These are phyloP conservation scores for Phortica okadai DNA, from an alignment of 2,888 invertebrate genomes.

Conservation along the genomic window DNA sequence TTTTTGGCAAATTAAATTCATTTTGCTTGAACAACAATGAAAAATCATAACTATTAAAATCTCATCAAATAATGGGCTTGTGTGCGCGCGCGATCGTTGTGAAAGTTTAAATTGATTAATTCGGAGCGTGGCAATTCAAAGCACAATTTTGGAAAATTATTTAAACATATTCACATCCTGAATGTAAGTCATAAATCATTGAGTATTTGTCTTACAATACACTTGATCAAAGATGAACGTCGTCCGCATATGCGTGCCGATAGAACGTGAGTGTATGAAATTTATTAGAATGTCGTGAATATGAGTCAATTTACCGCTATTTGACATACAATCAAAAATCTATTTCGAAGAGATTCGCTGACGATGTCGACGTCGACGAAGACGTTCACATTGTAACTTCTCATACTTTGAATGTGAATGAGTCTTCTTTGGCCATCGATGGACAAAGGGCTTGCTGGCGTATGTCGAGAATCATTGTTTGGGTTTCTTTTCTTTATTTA, in stretches of 20 bases:
- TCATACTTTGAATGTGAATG: no score
- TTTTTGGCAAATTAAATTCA: conserved; percentile 37
- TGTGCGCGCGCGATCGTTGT: no score
- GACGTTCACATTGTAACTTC: conserved; percentile 22
- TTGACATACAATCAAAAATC: conserved; percentile 67
- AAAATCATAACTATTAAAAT: no score
- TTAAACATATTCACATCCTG: no score
- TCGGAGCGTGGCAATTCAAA: background rate
- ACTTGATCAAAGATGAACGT: no score
- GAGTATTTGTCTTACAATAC: no score
- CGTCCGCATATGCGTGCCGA: no score
- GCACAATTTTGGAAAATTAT: background rate
- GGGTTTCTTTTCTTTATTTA: conserved; percentile 40
- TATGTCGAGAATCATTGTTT: conserved; percentile 11
- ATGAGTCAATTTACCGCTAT: conserved; percentile 64
- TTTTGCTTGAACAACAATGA: conserved; percentile 48
- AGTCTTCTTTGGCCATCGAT: no score
- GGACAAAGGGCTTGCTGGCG: background rate
- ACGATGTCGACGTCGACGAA: conserved; percentile 46
- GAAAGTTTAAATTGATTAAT: background rate
- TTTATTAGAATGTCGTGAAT: conserved; percentile 52
- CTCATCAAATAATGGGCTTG: no score
- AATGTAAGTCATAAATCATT: no score
- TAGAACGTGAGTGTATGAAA: no score
- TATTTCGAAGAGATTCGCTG: conserved; percentile 58